A percentile compares a stretch with the other conserved stretches of the same genome.
Evolutionary conservation across 1,140 invertebrate genomes (phyloP).

Genomic region (Saccostrea glomerata): DNA sequence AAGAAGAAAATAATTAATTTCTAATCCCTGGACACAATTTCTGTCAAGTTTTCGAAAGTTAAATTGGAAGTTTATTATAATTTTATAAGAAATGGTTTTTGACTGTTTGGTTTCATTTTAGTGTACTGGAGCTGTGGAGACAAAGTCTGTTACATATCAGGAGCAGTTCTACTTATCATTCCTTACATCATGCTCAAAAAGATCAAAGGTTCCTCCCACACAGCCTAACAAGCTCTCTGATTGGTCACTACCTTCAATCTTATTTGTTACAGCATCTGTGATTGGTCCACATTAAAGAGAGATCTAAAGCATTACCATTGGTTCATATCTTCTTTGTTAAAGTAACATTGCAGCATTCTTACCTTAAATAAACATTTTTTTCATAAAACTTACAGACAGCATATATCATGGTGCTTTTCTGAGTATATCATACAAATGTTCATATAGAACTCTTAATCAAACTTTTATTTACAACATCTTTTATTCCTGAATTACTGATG

Average conservation of each 20-base stretch:
- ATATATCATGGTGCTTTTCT: no score
- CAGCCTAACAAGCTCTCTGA: neutral
- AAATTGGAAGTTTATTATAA: neutral
- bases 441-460: no score
- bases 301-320: neutral
- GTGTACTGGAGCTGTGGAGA: constrained; percentile 76
- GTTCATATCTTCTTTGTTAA: neutral
- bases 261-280: neutral
- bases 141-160: constrained; percentile 68
- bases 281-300: neutral
- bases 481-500: no score
- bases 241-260: neutral
- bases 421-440: no score
- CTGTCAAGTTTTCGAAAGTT: constrained; percentile 83
- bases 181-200: constrained; percentile 60
- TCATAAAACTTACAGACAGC: no score
- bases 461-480: no score
- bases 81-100: no score
- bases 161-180: constrained; percentile 62
- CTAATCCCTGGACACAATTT: no score
- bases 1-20: no score
- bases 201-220: constrained; percentile 33
- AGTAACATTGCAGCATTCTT: no score
- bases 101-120: constrained; percentile 50
- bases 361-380: no score